A percentile compares a stretch with the other conserved stretches of the same genome.
Conservation (phyloP, 2,888 invertebrate genomes). For the Dynastes grantii region DNA sequence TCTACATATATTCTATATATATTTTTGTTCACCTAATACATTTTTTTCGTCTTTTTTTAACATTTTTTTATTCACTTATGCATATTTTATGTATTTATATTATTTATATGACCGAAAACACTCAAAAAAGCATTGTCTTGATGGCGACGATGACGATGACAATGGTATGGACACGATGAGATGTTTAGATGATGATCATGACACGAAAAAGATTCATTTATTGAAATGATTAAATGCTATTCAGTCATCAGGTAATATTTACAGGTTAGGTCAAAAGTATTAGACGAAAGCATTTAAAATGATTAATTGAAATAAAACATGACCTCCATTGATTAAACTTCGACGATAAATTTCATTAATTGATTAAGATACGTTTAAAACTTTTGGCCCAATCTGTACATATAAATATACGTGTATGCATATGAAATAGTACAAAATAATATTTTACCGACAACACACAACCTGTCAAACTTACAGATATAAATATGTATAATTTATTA, state of each 20-base stretch:
- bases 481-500: constrained; percentile 70
- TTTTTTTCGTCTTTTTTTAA: too few species aligned
- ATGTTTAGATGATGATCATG: too few species aligned
- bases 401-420: constrained; percentile 6
- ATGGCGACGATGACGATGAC: not conserved
- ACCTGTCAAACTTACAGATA: constrained; percentile 64
- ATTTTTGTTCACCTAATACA: too few species aligned
- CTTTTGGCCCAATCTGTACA: not conserved
- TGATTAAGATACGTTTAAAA: not conserved
- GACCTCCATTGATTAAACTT: not conserved
- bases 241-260: constrained; percentile 42
- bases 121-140: not conserved
- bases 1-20: too few species aligned
- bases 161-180: too few species aligned
- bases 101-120: too few species aligned
- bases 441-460: constrained; percentile 63
- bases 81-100: too few species aligned
- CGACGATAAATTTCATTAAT: not conserved
- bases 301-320: not conserved
- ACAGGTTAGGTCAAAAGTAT: not conserved
- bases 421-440: constrained; percentile 53
- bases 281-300: not conserved
- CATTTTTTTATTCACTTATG: too few species aligned
- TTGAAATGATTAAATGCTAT: constrained; percentile 43
- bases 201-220: constrained; percentile 10